These are phyloP conservation scores for Melipona beecheii DNA, from an alignment of 2,888 invertebrate genomes.

Conservation along the genomic window DNA sequence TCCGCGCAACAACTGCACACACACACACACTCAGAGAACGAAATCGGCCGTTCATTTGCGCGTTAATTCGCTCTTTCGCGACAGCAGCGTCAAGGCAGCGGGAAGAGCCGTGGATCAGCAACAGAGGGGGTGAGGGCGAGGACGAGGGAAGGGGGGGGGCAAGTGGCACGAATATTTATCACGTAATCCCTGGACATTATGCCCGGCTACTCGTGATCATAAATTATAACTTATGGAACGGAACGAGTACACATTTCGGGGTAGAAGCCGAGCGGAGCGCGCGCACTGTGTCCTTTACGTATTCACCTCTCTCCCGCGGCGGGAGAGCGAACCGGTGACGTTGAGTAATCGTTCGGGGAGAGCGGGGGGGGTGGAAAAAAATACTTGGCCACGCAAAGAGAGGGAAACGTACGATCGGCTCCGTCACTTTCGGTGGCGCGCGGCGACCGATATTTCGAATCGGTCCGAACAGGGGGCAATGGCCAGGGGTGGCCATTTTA, in stretches of 20 bases:
- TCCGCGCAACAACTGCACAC: too few relatives aligned
- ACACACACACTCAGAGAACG: background rate
- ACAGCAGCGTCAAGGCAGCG: background rate
- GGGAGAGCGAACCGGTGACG: conserved; percentile 42
- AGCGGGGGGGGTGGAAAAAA: background rate
- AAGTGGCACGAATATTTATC: conserved; percentile 50
- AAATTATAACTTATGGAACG: conserved; percentile 62
- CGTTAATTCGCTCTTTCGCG: conserved; percentile 29
- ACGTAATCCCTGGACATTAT: conserved; percentile 59
- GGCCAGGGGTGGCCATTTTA: conserved; percentile 9
- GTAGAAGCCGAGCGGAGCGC: conserved; percentile 26
- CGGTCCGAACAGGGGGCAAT: too few relatives aligned
- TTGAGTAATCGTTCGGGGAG: conserved; percentile 45
- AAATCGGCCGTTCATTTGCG: conserved; percentile 30
- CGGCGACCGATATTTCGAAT: too few relatives aligned
- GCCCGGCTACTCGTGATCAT: conserved; percentile 54
- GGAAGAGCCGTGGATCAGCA: too few relatives aligned
- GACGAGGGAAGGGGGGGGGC: background rate
- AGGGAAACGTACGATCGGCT: background rate
- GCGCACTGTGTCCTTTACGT: conserved; percentile 56
- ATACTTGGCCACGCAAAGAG: background rate
- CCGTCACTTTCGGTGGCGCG: too few relatives aligned
- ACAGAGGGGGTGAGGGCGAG: too few relatives aligned
- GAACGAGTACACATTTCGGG: conserved; percentile 57
- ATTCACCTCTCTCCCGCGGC: conserved; percentile 39